Evolutionary conservation across 2,888 invertebrate species (phyloP), one percentile per base, ranked within the genome.

Genomic region (Galerucella nymphaeae): DNA sequence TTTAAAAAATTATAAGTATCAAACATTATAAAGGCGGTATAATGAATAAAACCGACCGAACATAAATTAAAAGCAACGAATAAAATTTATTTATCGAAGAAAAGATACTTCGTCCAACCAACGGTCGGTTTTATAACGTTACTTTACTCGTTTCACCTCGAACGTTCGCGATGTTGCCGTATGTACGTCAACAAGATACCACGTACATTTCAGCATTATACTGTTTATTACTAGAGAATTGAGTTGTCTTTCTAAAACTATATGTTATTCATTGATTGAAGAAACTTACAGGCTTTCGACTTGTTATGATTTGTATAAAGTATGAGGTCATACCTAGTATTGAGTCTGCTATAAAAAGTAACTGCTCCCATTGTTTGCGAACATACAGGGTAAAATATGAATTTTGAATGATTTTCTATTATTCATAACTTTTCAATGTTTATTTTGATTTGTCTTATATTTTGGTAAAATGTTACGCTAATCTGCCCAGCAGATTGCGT

Each of bases 101-200:
- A 72, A 58, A 68, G 68, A 55, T 59, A 65, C 71, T 55, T 64
- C 68, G 66, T 16, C 66, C 70, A 62, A 41, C 61, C 20, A 70
- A 70, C 66, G 74, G 59, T 66, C 67, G 63, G 45, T 16, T 18
- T 66, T 74, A 70, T 73, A 77, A 80, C 79, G 79, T 78, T 80
- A 80, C 78, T 79, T 78, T 76, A 75, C 77, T 76, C 78, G 77
- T 73, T 78, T 78, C 79, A 78, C 79, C 79, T 77, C 75, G 72
- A 77, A 73, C 58, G 23, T 9, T 48, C 18, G 66, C 66, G 45
- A 20, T 23, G 66, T 66, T 66, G 66, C 66, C 66, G 14, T 45
- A 45, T 45, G 3, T 14, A 4, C 13, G 5, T 45, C 14, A n/a
- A 13, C 42, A 42, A 42, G 42, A 42, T 13, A 53, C 18, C 18